Percentiles rank a stretch among this genome's conserved stretches.
Conservation (phyloP, 2,113 vertebrate species). For the Dinomys branickii region DNA sequence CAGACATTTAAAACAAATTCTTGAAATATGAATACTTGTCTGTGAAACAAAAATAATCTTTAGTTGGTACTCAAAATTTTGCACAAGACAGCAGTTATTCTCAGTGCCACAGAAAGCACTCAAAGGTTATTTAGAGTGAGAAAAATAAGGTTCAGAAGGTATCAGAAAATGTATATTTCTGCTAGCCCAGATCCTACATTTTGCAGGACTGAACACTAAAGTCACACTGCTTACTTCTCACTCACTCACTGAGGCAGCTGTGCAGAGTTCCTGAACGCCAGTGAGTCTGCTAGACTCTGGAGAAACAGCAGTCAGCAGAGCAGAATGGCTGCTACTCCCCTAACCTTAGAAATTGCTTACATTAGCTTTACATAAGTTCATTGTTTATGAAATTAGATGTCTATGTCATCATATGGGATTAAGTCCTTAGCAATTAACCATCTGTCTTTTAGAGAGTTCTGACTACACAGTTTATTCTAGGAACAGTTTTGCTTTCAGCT, state of each 20-base stretch:
- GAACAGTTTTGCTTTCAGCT: background rate
- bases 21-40: background rate
- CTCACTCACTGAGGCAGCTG: too few relatives aligned
- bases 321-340: background rate
- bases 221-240: background rate
- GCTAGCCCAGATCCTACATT: background rate
- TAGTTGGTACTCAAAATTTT: background rate
- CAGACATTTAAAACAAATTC: background rate
- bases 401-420: background rate
- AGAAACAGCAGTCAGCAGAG: background rate
- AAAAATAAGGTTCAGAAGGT: background rate
- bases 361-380: background rate
- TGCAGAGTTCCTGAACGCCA: background rate
- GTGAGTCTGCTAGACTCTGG: too few relatives aligned
- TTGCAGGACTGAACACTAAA: background rate
- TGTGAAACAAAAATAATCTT: background rate
- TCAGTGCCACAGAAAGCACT: background rate
- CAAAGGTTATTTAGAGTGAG: background rate
- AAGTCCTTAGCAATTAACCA: background rate
- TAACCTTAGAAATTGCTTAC: background rate
- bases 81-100: background rate
- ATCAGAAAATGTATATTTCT: background rate
- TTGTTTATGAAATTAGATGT: background rate
- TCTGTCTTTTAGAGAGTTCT: background rate
- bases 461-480: background rate